These are phyloP conservation scores for Sebastes trivittatus DNA, from an alignment of 2,797 vertebrate species.

Conservation along the genomic window DNA sequence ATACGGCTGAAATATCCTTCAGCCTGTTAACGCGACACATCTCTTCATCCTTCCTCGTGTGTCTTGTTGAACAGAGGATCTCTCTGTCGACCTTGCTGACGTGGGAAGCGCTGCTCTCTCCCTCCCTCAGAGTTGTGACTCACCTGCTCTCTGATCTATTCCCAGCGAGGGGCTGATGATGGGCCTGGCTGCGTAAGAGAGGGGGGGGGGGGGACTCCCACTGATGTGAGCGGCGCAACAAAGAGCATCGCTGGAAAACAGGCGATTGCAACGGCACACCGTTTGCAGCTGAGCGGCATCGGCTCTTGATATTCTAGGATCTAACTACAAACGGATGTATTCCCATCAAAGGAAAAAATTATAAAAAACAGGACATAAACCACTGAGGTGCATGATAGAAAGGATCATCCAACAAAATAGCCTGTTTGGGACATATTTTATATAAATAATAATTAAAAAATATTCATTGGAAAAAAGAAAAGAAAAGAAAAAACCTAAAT, in stretches of 20 bases:
- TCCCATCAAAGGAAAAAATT: background rate
- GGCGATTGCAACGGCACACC: slow-evolving; percentile 1
- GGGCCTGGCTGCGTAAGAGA: slow-evolving; percentile 42
- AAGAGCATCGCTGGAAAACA: slow-evolving; percentile 42
- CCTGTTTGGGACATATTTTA: slow-evolving; percentile 84
- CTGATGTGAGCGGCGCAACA: slow-evolving; percentile 60
- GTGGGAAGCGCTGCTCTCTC: slow-evolving; percentile 52
- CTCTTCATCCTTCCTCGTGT: background rate
- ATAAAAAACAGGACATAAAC: slow-evolving; percentile 4
- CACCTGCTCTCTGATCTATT: slow-evolving; percentile 80
- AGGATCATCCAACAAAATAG: slow-evolving; percentile 71
- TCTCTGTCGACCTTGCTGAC: slow-evolving; percentile 64
- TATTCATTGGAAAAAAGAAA: slow-evolving; percentile 75
- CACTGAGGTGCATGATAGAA: slow-evolving; percentile 45
- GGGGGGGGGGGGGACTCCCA: slow-evolving; percentile 10
- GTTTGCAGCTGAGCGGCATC: background rate
- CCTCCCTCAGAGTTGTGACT: slow-evolving; percentile 68
- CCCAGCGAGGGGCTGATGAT: slow-evolving; percentile 65
- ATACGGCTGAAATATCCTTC: background rate
- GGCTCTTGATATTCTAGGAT: background rate
- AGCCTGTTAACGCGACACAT: background rate
- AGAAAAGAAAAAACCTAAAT: slow-evolving; percentile 49
- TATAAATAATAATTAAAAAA: slow-evolving; percentile 89
- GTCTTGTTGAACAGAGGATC: slow-evolving; percentile 28
- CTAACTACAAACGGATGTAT: slow-evolving; percentile 1